phyloP scores from a whole-genome alignment of 2,113 vertebrate species.

The Mugil cephalus region DNA sequence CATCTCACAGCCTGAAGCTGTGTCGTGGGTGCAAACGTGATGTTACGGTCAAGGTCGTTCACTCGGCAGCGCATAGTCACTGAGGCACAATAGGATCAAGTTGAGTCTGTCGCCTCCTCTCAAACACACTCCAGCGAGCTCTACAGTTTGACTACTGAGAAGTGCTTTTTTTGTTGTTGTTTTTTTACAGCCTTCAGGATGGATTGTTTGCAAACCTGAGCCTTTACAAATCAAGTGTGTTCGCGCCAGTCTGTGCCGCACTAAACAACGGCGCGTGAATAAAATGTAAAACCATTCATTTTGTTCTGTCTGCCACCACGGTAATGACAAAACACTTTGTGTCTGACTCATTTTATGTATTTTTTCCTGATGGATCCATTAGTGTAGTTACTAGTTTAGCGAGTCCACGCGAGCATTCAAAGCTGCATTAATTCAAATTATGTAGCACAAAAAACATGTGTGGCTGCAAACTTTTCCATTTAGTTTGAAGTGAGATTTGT shows the following conservation, averaged over 20 bases:
- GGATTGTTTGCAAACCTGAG: neutral
- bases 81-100: neutral
- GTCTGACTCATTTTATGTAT: neutral
- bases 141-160: neutral
- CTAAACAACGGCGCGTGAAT: neutral
- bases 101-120: neutral
- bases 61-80: neutral
- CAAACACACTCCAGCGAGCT: neutral
- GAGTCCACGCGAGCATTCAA: neutral
- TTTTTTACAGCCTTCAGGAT: neutral
- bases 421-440: neutral
- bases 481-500: no score
- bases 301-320: conserved; percentile 2
- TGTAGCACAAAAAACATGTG: no score
- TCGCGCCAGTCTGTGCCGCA: neutral
- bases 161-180: neutral
- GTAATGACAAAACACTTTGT: conserved; percentile 3
- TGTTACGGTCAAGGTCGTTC: neutral
- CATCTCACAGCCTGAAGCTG: neutral
- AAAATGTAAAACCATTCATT: conserved; percentile 1
- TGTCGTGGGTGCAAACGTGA: neutral
- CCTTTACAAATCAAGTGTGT: neutral
- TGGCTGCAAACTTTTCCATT: no score
- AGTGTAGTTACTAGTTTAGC: neutral
- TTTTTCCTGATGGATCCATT: neutral